Base-by-base conservation (phyloP, 2,113 vertebrate species). In the Pluvianellus socialis region DNA sequence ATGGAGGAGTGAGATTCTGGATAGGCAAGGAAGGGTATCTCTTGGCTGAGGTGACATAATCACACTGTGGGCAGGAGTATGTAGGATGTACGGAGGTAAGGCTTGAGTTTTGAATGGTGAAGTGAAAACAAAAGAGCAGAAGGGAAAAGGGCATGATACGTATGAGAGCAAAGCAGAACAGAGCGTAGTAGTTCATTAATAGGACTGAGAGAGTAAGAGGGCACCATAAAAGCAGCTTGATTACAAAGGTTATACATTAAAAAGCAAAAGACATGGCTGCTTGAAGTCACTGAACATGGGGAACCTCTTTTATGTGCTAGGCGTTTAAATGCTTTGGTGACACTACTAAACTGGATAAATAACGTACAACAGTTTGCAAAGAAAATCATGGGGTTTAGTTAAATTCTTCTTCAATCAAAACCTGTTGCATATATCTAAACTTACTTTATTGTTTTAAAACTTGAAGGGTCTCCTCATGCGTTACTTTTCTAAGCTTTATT, bases 371-470 rank as follows among this genome's bases (percentile, higher is more conserved):
- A 77, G 6, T 16, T 71, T 53, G 16, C 77, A 90, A 40, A 59
- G 15, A 68, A n/a, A n/a, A 23, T 24, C 0, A 2, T 7, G 9
- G 7, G 1, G 5, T 77, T 47, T 7, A 65, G 8, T 52, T 87
- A 21, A 5, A 1, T 30, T 83, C 70, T 55, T 72, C 9, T 63
- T 58, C 24, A 35, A 3, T 70, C 4, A 63, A 73, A 59, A 40
- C 18, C 9, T 71, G 7, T 17, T 45, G 14, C 15, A 17, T 42
- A 1, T 42, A 42, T 79, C 88, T 62, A 66, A 70, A 65, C 42
- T 81, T 47, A 58, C 7, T 74, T 72, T 44, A 33, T 35, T 47
- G 12, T 22, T 63, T 91, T n/a, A 67, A 87, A 52, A 65, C 6
- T 26, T 26, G 8, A 61, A 65, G 24, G 7, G 26, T 12, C 7